Evolutionary conservation across 2,888 invertebrate species (phyloP), one percentile per base, ranked within the genome.

Genomic region (Pharmacophagus antenor): DNA sequence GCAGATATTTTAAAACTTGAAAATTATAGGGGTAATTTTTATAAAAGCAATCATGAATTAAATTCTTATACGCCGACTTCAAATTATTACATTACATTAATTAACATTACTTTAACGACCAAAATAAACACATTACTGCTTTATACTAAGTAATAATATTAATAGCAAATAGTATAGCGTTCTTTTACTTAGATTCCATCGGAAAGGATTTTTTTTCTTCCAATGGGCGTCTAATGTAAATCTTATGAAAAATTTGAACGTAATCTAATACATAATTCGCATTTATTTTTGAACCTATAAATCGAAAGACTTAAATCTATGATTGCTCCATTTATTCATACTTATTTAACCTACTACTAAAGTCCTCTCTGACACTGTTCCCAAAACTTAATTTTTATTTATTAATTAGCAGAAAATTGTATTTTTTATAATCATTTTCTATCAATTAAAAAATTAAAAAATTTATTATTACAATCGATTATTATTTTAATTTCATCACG

Each of bases 121-220:
- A 18, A 17, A 53, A 23, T 25, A 20, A 44, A 42, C n/a, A 44
- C 37, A 37, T 42, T 52, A 37, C 31, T 21, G 15, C 25, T 41
- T 41, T 12, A 48, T 41, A 53, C 8, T 53, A 56, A 41, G 23
- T 18, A 49, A 17, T 18, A 20, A 15, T 42, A 48, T 31, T 53
- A 53, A 23, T 23, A n/a, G 37, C n/a, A 37, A 37, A 37, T 37
- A 37, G 27, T 5, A 10, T 10, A n/a, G n/a, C n/a, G n/a, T n/a
- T n/a, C n/a, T 7, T 27, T 27, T 27, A 5, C 5, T 27, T 5
- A 7, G 18, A 18, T 7, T 18, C 18, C 42, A 7, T 44, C 18
- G 2, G 18, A 44, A 44, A 44, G 8, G 17, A 20, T 44, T 18
- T 18, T 18, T 18, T 37, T 37, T n/a, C n/a, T 8, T n/a, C n/a